Base-by-base conservation (phyloP, 2,888 invertebrate species). In the Plagodis dolabraria region DNA sequence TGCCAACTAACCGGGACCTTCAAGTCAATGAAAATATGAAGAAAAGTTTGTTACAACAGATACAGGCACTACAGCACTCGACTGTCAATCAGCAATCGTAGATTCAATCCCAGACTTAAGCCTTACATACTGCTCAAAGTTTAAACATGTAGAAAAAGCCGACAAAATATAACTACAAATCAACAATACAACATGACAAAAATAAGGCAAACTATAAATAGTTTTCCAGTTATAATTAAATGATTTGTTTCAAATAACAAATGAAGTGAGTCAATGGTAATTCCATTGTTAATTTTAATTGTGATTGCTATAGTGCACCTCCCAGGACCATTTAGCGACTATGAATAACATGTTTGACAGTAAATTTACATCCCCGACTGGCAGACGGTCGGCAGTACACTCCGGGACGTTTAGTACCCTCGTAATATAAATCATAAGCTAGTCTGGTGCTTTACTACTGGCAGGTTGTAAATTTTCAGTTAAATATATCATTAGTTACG, bases 391-490 rank as follows among this genome's bases (percentile, higher is more conserved):
- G 71, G 64, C 69, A 67, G 74, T 70, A 69, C 68, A 58, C 65
- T 58, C 68, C 75, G 74, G 75, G 77, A 81, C 79, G 74, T 84
- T 81, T 80, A 82, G 69, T 81, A 72, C 72, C 70, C 70, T 77
- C 79, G 63, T 83, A 82, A 80, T 74, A 73, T 74, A 69, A 68
- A 77, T 78, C 76, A 77, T 77, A 77, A 78, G 70, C 71, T 77
- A 75, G 76, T 80, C 80, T 75, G 71, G 49, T 36, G 48, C 51
- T 53, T 58, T 62, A 55, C 54, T 56, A 61, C 64, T 57, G 57
- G 12, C 38, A 57, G 22, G 47, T 40, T 43, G 46, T 57, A 57
- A 61, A 61, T 57, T 49, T 54, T 53, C 50, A 38, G 47, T 47
- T 57, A 57, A 47, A 61, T 56, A 38, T 53, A 48, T 49, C 48